These are phyloP conservation scores for Zalophus californianus DNA, from an alignment of 2,797 vertebrate species.

Conservation along the genomic window DNA sequence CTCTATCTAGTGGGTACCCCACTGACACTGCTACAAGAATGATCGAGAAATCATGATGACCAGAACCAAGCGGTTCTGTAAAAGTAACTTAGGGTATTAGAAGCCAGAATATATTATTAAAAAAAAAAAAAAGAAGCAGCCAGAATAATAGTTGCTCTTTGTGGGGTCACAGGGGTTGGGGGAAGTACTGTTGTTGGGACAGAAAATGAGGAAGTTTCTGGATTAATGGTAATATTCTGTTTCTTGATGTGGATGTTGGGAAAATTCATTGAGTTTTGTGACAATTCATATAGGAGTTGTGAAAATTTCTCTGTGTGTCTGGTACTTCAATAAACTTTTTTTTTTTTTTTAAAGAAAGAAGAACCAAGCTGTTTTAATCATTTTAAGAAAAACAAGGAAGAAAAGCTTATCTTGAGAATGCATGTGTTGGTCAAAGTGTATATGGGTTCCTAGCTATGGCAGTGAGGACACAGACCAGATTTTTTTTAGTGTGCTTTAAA, in stretches of 20 bases:
- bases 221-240: background rate
- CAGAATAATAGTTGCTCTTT: background rate
- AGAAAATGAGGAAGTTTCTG: background rate
- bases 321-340: background rate
- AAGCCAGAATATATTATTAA: background rate
- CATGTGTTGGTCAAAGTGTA: background rate
- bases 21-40: background rate
- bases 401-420: background rate
- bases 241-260: background rate
- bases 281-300: constrained; percentile 29
- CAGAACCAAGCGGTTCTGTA: constrained; percentile 13
- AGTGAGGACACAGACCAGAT: background rate
- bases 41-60: background rate
- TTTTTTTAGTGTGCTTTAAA: background rate
- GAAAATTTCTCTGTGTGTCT: constrained; percentile 41
- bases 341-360: background rate
- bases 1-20: background rate
- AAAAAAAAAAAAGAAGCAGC: background rate
- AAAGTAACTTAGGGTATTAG: background rate
- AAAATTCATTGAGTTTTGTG: constrained; percentile 15
- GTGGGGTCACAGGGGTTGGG: background rate
- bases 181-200: background rate
- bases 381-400: constrained; percentile 36
- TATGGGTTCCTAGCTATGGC: background rate
- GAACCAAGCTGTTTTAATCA: background rate